These are phyloP conservation scores for Achlya flavicornis DNA, from an alignment of 2,888 invertebrate genomes.

Conservation along the genomic window DNA sequence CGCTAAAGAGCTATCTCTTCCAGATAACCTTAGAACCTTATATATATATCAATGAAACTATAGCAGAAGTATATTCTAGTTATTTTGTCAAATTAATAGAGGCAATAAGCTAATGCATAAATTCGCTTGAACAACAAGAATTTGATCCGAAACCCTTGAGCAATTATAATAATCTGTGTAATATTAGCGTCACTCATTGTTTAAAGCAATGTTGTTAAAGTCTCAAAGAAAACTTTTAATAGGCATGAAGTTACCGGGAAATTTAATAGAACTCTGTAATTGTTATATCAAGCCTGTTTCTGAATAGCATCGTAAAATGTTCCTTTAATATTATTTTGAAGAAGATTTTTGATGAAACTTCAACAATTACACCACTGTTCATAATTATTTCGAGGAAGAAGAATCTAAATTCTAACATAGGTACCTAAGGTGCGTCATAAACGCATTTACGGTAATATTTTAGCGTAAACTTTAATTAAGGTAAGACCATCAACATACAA, in stretches of 20 bases:
- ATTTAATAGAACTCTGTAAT: conserved; percentile 64
- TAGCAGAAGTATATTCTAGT: not conserved
- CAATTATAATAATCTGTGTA: conserved; percentile 62
- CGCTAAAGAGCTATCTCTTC: no score
- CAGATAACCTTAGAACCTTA: no score
- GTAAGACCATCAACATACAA: not conserved
- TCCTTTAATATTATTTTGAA: conserved; percentile 53
- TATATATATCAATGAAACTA: no score
- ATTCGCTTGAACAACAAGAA: not conserved
- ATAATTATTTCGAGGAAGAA: conserved; percentile 30
- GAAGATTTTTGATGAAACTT: conserved; percentile 54
- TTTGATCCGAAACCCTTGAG: conserved; percentile 24
- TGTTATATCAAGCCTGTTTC: conserved; percentile 52
- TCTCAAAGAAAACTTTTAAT: conserved; percentile 72
- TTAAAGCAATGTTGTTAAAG: conserved; percentile 59
- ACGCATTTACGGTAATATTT: not conserved
- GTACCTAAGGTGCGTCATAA: conserved; percentile 1
- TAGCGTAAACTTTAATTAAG: no score
- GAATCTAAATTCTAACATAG: conserved; percentile 24
- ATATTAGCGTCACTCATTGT: conserved; percentile 66
- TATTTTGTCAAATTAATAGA: not conserved
- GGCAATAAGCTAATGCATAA: not conserved
- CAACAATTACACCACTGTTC: conserved; percentile 44
- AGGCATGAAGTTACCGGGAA: conserved; percentile 61
- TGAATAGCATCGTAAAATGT: conserved; percentile 54